Evolutionary conservation across 2,888 invertebrate genomes (phyloP), one percentile per base, ranked within the genome.

Genomic region (Panzeria rudis): DNA sequence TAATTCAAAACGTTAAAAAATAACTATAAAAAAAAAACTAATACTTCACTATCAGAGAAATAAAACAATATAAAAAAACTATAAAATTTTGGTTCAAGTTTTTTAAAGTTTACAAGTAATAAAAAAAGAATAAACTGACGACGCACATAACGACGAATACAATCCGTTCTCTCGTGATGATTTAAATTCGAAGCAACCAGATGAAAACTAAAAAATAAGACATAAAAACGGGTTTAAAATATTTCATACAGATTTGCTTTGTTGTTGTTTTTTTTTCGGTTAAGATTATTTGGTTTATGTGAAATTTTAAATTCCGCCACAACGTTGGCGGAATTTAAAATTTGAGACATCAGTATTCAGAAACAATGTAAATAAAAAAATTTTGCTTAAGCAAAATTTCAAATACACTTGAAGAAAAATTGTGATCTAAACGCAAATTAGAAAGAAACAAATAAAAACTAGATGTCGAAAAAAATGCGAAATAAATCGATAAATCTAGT

Each of bases 281-380:
- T n/a, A n/a, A n/a, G 25, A 23, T 29, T 66, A 11, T 52, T 54
- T 52, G 8, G 2, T 68, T 29, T 56, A 50, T 29, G 11, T 64
- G n/a, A 47, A 64, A 76, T n/a, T n/a, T n/a, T n/a, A 78, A 54
- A 78, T 69, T 52, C 50, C 73, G 41, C 78, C 73, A 50, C 78
- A 68, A 69, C 77, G 77, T 73, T 84, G 61, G 54, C 44, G 47
- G 73, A 85, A 82, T 85, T 85, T 73, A 69, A 82, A 84, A 82
- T 78, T 81, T 62, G 69, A 81, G 41, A 75, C 54, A 61, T 72
- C 20, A 20, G 11, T 29, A 61, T 68, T 50, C 38, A 73, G 17
- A 66, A 79, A 29, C 20, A 54, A 52, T 38, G 4, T 2, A 13
- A 25, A 35, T n/a, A 1, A 35, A 62, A 38, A 7, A 50, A 61